Percentiles rank a stretch among this genome's conserved stretches.
Evolutionary conservation across 2,888 invertebrate species (phyloP).

Genomic region (Trachelus iudaicus): DNA sequence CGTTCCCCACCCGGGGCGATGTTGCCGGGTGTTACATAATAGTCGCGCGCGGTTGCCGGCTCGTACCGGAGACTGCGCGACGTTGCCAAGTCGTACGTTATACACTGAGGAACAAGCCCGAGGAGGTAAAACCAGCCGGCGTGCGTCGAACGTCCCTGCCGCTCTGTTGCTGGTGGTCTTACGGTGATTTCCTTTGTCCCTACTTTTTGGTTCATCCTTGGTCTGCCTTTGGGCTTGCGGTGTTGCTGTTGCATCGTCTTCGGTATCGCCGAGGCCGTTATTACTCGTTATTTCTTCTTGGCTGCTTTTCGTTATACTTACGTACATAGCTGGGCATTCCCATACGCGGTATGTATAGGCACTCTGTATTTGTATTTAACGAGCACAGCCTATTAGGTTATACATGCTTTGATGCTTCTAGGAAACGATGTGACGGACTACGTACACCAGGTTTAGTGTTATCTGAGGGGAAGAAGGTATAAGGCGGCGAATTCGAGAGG

Average conservation of each 20-base stretch:
- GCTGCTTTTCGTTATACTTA: neutral
- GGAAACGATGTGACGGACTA: neutral
- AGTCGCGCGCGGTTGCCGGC: slow-evolving; percentile 40
- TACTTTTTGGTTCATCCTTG: slow-evolving; percentile 3
- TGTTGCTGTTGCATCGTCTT: neutral
- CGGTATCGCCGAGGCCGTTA: neutral
- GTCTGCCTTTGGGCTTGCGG: too few species aligned
- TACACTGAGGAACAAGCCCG: slow-evolving; percentile 1
- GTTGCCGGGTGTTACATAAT: slow-evolving; percentile 65
- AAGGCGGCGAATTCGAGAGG: neutral
- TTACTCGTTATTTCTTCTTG: neutral
- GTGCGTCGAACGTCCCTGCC: slow-evolving; percentile 29
- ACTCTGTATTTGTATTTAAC: too few species aligned
- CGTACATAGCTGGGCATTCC: too few species aligned
- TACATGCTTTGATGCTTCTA: too few species aligned
- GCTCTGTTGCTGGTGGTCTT: slow-evolving; percentile 43
- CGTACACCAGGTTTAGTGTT: neutral
- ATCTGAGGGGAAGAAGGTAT: neutral
- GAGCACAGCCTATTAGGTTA: too few species aligned
- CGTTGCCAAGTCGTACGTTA: slow-evolving; percentile 48
- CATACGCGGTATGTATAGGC: too few species aligned
- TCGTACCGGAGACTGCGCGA: neutral
- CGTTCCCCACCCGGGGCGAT: slow-evolving; percentile 35
- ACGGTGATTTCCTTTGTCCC: slow-evolving; percentile 44
- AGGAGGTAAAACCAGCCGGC: neutral